Conservation (phyloP, 2,797 vertebrate species). For the Hephaestus fuliginosus region DNA sequence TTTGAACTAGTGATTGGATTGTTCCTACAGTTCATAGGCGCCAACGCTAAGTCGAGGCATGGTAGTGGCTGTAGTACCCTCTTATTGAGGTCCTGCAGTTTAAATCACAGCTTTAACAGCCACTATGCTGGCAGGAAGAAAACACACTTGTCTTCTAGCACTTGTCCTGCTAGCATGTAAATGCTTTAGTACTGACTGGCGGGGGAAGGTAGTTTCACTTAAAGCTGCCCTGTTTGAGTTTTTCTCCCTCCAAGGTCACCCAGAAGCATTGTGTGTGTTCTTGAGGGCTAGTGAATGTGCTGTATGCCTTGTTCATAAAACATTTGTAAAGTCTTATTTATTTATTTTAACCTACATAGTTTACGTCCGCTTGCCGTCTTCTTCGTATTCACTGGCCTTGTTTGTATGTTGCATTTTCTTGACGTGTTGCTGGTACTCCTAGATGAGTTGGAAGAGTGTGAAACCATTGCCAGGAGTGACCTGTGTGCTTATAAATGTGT, state of each 20-base stretch:
- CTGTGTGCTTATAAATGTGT: neutral
- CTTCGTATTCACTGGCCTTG: neutral
- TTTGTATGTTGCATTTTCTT: neutral
- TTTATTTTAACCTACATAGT: neutral
- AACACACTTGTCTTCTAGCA: too few species aligned
- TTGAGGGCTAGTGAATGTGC: neutral
- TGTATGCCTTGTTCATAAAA: neutral
- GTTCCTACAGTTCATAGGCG: neutral
- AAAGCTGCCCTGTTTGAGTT: neutral
- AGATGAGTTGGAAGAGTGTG: neutral
- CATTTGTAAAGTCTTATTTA: neutral
- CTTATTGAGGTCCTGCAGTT: neutral
- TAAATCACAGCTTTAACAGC: neutral
- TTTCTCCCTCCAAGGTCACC: neutral
- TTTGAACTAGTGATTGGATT: neutral
- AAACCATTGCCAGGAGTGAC: neutral
- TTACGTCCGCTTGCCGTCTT: neutral
- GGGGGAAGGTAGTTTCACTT: neutral
- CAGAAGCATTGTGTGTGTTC: neutral
- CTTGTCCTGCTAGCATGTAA: neutral
- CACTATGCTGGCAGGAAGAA: neutral
- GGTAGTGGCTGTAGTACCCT: neutral
- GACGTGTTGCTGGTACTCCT: too few species aligned
- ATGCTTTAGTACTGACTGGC: constrained; percentile 8
- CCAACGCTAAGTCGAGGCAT: neutral